Conservation (phyloP, 2,888 invertebrate genomes). For the Erebia palarica region DNA sequence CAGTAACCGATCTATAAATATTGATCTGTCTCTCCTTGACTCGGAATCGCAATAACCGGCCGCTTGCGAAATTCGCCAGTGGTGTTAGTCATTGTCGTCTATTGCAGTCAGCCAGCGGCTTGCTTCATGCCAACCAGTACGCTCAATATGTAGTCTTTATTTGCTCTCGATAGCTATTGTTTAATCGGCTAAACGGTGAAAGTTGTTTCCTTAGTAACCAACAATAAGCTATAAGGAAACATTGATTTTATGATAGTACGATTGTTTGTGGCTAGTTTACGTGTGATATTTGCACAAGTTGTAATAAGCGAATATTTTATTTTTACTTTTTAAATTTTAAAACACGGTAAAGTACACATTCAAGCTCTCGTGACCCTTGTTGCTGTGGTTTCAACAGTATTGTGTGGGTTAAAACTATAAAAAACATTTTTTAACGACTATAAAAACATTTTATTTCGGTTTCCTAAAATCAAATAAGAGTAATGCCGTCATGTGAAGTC, state of each 20-base stretch:
- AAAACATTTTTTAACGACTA: neutral
- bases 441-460: neutral
- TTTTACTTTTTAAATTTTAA: neutral
- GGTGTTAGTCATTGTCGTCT: slow-evolving; percentile 73
- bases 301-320: too few relatives aligned
- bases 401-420: neutral
- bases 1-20: slow-evolving; percentile 60
- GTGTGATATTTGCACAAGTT: slow-evolving; percentile 2
- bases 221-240: slow-evolving; percentile 20
- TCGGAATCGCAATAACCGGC: slow-evolving; percentile 65
- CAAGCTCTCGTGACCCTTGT: neutral
- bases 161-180: slow-evolving; percentile 26
- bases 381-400: neutral
- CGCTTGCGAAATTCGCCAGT: slow-evolving; percentile 68
- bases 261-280: neutral
- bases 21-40: slow-evolving; percentile 71
- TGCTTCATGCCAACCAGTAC: slow-evolving; percentile 40
- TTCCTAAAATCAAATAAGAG: neutral
- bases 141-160: slow-evolving; percentile 36
- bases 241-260: neutral
- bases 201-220: slow-evolving; percentile 25
- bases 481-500: slow-evolving; percentile 11
- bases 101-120: slow-evolving; percentile 55
- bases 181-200: slow-evolving; percentile 38
- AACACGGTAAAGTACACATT: neutral